A percentile compares a stretch with the other conserved stretches of the same genome.
phyloP scores from a whole-genome alignment of 1,140 invertebrate species.

The Pseudomyrmex pallidus region DNA sequence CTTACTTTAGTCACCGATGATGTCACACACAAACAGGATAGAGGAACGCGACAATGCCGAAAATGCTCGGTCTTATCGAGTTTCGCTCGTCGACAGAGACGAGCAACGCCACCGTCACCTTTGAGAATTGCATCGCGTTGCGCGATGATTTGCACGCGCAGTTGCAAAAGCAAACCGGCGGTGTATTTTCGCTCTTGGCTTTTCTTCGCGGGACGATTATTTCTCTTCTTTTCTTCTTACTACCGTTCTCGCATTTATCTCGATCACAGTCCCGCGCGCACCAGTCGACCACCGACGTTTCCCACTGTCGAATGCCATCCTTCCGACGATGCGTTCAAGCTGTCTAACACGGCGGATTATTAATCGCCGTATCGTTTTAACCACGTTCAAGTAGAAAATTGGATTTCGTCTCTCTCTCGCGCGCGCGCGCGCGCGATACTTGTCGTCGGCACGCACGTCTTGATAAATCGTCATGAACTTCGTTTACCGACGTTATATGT shows the following conservation, averaged over 20 bases:
- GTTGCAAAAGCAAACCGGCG: not conserved
- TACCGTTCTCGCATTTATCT: slow-evolving; percentile 36
- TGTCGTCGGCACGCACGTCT: slow-evolving; percentile 49
- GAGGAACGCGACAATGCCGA: not conserved
- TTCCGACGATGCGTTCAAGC: slow-evolving; percentile 40
- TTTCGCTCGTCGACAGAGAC: not conserved
- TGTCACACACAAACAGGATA: not conserved
- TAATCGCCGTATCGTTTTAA: slow-evolving; percentile 63
- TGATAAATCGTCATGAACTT: slow-evolving; percentile 61
- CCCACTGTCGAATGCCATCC: slow-evolving; percentile 48
- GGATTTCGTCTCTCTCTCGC: slow-evolving; percentile 16
- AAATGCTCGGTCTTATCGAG: slow-evolving; percentile 7
- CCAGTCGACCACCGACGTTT: slow-evolving; percentile 24
- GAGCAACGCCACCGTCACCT: no score
- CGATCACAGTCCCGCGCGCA: slow-evolving; percentile 29
- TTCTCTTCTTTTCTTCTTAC: not conserved
- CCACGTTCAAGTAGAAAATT: slow-evolving; percentile 65
- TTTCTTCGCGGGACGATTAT: slow-evolving; percentile 13
- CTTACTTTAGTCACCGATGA: slow-evolving; percentile 5
- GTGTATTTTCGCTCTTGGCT: slow-evolving; percentile 37
- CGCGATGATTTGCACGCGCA: slow-evolving; percentile 14
- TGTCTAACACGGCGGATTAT: slow-evolving; percentile 44
- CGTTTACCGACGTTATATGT: slow-evolving; percentile 41
- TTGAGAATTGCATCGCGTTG: slow-evolving; percentile 11
- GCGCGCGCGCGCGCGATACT: slow-evolving; percentile 32